Evolutionary conservation across 2,113 vertebrate genomes (phyloP).

Genomic region (Vireo altiloquus): DNA sequence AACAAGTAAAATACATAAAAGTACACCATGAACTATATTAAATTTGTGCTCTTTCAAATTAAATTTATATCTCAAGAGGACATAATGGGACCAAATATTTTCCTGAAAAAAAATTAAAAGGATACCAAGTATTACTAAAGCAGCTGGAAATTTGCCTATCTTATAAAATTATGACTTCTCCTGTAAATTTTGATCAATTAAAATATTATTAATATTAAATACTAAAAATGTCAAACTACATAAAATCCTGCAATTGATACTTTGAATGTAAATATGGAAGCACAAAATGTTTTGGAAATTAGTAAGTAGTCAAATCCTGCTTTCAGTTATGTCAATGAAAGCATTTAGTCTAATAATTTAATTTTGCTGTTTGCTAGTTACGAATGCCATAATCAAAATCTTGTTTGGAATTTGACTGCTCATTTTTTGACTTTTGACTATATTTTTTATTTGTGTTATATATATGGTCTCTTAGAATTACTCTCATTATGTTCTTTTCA

Average conservation of each 20-base stretch:
- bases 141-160: not conserved
- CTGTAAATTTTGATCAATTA: not conserved
- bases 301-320: not conserved
- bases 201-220: not conserved
- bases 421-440: not conserved
- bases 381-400: not conserved
- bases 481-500: not conserved
- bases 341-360: not conserved
- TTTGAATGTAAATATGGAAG: not conserved
- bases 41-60: not conserved
- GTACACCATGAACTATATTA: not conserved
- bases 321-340: not conserved
- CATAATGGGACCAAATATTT: not conserved
- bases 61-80: not conserved
- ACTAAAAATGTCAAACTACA: not conserved
- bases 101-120: not conserved
- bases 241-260: not conserved
- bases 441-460: not conserved
- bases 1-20: not conserved
- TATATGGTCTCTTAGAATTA: not conserved
- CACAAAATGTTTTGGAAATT: not conserved
- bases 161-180: not conserved
- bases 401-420: not conserved
- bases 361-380: not conserved
- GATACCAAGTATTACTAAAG: not conserved